Conservation (phyloP, 2,797 vertebrate species). For the Rhinella marina region DNA sequence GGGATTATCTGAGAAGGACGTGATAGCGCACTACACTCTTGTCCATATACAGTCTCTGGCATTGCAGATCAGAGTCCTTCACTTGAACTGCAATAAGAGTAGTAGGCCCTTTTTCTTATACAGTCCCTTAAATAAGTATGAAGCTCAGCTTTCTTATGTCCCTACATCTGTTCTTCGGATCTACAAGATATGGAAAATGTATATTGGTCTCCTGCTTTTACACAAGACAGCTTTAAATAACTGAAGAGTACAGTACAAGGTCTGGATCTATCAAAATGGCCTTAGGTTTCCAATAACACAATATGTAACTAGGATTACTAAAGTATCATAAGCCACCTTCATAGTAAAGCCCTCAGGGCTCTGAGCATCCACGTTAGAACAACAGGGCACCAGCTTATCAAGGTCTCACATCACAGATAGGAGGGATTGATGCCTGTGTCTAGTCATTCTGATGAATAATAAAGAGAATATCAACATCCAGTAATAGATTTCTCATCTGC, state of each 20-base stretch:
- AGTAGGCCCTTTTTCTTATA: no score
- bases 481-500: neutral
- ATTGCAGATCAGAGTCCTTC: no score
- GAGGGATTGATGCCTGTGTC: neutral
- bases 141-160: neutral
- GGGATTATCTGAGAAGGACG: no score
- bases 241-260: neutral
- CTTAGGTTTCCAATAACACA: neutral
- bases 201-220: neutral
- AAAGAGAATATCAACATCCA: neutral
- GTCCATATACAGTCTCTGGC: no score
- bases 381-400: neutral
- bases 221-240: neutral
- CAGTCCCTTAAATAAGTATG: neutral
- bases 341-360: neutral
- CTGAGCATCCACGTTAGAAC: neutral
- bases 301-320: neutral
- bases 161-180: neutral
- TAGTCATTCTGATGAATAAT: neutral
- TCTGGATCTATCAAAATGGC: neutral
- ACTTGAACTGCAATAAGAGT: no score
- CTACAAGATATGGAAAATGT: neutral
- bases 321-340: neutral
- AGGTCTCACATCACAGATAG: neutral
- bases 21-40: no score